Evolutionary conservation across 1,140 invertebrate species (phyloP), one percentile per base, ranked within the genome.

Genomic region (Pinna nobilis): DNA sequence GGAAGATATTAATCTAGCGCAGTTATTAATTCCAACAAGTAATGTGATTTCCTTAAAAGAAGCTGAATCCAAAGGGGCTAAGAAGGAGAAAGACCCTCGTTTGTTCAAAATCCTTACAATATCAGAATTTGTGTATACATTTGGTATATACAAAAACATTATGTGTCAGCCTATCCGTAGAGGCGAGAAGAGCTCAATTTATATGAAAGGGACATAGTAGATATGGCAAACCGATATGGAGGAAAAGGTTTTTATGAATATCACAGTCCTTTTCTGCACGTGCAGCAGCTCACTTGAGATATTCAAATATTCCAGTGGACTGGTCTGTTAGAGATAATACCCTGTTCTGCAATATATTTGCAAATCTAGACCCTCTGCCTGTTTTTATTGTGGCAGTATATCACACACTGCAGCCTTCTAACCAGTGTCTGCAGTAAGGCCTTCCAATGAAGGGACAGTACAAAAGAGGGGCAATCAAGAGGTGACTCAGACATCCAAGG

Each of bases 131-230:
- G n/a, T n/a, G 35, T 55, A 33, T 53, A 37, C 32, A 32, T n/a
- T n/a, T n/a, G n/a, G 68, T 50, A 61, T 39, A n/a, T 60, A 70
- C 18, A 60, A 70, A 37, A 55, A 57, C n/a, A 61, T 44, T 77
- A 64, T 49, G 47, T 65, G 47, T 47, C 64, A 20, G 57, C 65
- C 7, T 57, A 57, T n/a, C 64, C 64, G 0, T 35, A 32, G 3
- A 28, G 65, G n/a, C 18, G 25, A 30, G 11, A 55, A n/a, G 65
- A 68, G 30, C 33, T 68, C 6, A 35, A 68, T 20, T 18, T 57
- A 15, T 68, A 68, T 20, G 51, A 68, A 41, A 13, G 33, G n/a
- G 50, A 68, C n/a, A 41, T 68, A 9, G n/a, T 68, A 33, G 65
- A 68, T 23, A 68, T 68, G 47, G 64, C 64, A 20, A 50, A 15